phyloP scores from a whole-genome alignment of 2,888 invertebrate genomes.

The Frankliniella intonsa region DNA sequence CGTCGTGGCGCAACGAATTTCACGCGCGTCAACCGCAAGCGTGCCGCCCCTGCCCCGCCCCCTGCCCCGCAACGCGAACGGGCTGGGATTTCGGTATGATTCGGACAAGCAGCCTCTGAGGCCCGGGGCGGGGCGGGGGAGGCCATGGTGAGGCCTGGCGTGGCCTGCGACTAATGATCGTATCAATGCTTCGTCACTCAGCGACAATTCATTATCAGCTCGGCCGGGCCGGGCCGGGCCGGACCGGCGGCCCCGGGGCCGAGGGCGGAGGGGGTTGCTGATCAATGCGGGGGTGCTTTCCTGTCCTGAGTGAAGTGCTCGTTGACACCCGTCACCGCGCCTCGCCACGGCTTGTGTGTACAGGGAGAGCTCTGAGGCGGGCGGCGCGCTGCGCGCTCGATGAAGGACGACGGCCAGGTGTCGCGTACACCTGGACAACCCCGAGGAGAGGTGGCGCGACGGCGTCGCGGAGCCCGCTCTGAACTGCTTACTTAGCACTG shows the following conservation, averaged over 20 bases:
- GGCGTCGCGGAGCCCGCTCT: slow-evolving; percentile 44
- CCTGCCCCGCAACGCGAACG: background rate
- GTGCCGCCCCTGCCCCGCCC: too few relatives aligned
- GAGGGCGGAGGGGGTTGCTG: background rate
- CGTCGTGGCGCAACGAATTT: slow-evolving; percentile 12
- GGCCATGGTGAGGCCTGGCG: background rate
- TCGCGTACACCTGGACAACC: background rate
- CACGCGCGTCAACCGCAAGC: slow-evolving; percentile 11
- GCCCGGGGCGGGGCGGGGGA: background rate
- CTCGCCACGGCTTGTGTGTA: background rate
- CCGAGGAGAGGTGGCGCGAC: background rate
- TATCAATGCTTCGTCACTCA: slow-evolving; percentile 11
- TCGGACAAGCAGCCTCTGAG: background rate
- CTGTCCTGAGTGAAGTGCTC: background rate
- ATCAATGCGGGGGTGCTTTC: background rate
- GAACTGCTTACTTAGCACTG: too few relatives aligned
- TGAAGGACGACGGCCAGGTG: too few relatives aligned
- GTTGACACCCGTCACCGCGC: background rate
- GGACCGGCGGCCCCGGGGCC: background rate
- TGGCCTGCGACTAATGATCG: slow-evolving; percentile 18
- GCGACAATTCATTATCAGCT: slow-evolving; percentile 21
- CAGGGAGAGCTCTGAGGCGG: background rate
- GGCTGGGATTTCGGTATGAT: slow-evolving; percentile 13
- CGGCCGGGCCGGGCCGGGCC: background rate
- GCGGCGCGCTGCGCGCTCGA: background rate